These are phyloP conservation scores for Drosophila tristis DNA, from an alignment of 1,140 invertebrate species.

Conservation along the genomic window DNA sequence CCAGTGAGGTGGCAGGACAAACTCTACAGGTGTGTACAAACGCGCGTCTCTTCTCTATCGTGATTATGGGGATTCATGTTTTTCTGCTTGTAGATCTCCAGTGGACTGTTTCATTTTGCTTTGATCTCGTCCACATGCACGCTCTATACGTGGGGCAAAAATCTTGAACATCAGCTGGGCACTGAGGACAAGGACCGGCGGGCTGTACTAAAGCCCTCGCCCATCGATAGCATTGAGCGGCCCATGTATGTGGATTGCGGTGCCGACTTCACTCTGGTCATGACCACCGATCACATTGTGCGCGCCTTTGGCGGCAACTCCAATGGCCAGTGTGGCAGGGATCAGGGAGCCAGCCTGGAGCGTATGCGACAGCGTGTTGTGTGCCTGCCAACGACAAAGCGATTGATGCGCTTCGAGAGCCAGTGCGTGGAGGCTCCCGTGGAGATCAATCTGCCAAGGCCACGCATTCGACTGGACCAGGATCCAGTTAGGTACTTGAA, in stretches of 20 bases:
- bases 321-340: slow-evolving; percentile 85
- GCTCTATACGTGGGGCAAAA: slow-evolving; percentile 88
- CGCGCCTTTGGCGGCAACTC: slow-evolving; percentile 88
- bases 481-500: slow-evolving; percentile 80
- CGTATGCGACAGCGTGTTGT: slow-evolving; percentile 76
- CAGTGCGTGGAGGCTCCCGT: slow-evolving; percentile 78
- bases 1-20: slow-evolving; percentile 86
- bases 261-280: slow-evolving; percentile 86
- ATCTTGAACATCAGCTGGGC: slow-evolving; percentile 89
- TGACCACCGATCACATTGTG: slow-evolving; percentile 85
- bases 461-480: slow-evolving; percentile 71
- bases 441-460: slow-evolving; percentile 79
- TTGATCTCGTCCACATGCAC: slow-evolving; percentile 86
- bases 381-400: slow-evolving; percentile 77
- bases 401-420: slow-evolving; percentile 79
- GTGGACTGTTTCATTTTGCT: slow-evolving; percentile 88
- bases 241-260: slow-evolving; percentile 86
- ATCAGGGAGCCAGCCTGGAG: slow-evolving; percentile 70
- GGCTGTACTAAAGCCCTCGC: slow-evolving; percentile 81
- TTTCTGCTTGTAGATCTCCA: slow-evolving; percentile 84
- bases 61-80: neutral
- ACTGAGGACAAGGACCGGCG: slow-evolving; percentile 85
- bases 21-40: slow-evolving; percentile 85
- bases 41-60: too few species aligned
- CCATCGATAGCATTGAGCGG: slow-evolving; percentile 76